These are phyloP conservation scores for Empidonax traillii DNA, from an alignment of 2,113 vertebrate species.

Conservation along the genomic window DNA sequence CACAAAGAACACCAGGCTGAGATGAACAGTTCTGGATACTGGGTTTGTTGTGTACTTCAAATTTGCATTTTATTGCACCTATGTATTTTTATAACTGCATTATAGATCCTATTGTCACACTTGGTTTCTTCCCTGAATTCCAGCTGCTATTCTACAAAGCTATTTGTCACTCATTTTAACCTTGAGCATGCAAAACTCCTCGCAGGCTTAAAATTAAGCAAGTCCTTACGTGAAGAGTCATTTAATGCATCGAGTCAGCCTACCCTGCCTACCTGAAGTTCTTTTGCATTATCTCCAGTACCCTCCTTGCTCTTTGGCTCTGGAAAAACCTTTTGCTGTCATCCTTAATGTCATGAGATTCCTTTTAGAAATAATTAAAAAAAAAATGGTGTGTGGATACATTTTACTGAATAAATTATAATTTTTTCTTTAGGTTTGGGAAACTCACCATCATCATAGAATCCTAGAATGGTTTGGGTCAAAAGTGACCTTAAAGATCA, in stretches of 20 bases:
- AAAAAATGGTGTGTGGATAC: fast-evolving
- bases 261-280: neutral
- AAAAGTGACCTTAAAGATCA: fast-evolving
- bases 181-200: constrained; percentile 35
- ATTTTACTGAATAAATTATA: neutral
- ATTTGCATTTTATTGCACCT: constrained; percentile 51
- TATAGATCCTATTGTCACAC: neutral
- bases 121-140: constrained; percentile 20
- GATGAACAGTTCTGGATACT: neutral
- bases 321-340: neutral
- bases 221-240: neutral
- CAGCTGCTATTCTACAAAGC: neutral
- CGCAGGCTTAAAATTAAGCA: neutral
- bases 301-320: neutral
- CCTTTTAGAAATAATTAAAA: neutral
- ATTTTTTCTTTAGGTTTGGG: neutral
- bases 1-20: neutral
- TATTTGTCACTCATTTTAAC: constrained; percentile 55
- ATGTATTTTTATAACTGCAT: constrained; percentile 41
- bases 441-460: fast-evolving
- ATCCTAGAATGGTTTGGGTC: neutral
- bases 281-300: neutral
- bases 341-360: neutral
- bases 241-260: neutral
- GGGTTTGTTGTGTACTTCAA: neutral